A percentile compares a stretch with the other conserved stretches of the same genome.
Conservation (phyloP, 1,140 invertebrate species). For the Lepidurus arcticus region DNA sequence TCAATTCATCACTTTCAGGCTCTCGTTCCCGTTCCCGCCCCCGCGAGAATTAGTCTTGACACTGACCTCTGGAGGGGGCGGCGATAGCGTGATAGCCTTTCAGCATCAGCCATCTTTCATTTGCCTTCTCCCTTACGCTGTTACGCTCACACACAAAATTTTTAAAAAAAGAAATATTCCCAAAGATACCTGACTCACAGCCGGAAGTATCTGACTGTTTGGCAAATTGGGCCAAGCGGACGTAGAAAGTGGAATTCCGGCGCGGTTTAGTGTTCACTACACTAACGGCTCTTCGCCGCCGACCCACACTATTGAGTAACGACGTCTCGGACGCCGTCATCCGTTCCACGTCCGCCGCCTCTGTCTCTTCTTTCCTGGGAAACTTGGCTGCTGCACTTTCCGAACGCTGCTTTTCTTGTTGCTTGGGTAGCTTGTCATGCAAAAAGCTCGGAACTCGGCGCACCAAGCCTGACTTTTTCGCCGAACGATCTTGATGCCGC, state of each 20-base stretch:
- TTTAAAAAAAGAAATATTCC: background rate
- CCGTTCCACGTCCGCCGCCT: background rate
- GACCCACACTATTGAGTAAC: background rate
- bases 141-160: background rate
- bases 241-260: conserved; percentile 10
- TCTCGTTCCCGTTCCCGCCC: background rate
- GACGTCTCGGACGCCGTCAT: conserved; percentile 20
- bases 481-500: background rate
- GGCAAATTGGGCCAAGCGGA: conserved; percentile 8
- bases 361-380: background rate
- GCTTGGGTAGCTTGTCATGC: background rate
- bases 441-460: background rate
- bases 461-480: background rate
- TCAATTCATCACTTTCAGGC: no score
- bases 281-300: background rate
- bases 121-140: background rate
- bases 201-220: conserved; percentile 12
- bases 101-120: background rate
- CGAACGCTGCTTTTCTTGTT: background rate
- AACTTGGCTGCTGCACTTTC: background rate
- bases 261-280: background rate
- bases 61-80: background rate
- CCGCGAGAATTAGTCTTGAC: background rate
- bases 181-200: conserved; percentile 18
- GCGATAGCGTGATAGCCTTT: background rate